A percentile compares a stretch with the other conserved stretches of the same genome.
Conservation (phyloP, 2,797 vertebrate species). For the Mus caroli region DNA sequence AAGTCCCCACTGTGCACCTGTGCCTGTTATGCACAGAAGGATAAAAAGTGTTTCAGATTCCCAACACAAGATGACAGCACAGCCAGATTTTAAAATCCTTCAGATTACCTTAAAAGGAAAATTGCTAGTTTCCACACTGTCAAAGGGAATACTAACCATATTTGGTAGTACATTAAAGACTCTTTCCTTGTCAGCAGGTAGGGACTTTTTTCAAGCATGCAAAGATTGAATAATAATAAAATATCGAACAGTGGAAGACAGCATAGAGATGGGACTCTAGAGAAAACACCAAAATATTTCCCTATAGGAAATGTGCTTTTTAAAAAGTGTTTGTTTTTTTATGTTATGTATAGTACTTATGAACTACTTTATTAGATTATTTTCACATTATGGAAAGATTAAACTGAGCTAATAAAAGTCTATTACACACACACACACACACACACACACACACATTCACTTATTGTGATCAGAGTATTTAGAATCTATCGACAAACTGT, state of each 20-base stretch:
- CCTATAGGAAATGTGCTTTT: background rate
- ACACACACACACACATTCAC: too few relatives aligned
- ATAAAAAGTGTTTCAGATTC: background rate
- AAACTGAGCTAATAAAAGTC: background rate
- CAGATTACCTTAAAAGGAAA: constrained; percentile 5
- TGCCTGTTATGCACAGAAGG: background rate
- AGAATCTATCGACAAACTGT: background rate
- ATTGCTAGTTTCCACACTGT: constrained; percentile 1
- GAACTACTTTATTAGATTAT: background rate
- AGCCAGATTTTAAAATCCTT: constrained; percentile 25
- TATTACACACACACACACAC: background rate
- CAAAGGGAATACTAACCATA: constrained; percentile 24
- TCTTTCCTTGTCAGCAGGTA: background rate
- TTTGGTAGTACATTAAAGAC: constrained; percentile 42
- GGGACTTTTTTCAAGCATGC: background rate
- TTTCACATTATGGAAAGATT: background rate
- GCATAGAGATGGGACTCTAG: background rate
- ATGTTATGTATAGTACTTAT: background rate
- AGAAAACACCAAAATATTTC: background rate
- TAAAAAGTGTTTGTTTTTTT: background rate
- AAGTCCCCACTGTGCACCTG: background rate
- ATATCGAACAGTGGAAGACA: background rate
- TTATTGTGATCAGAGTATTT: background rate
- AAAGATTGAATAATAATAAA: background rate
- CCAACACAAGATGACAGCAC: background rate